Conservation (phyloP, 1,140 invertebrate genomes). For the Episyrphus balteatus region DNA sequence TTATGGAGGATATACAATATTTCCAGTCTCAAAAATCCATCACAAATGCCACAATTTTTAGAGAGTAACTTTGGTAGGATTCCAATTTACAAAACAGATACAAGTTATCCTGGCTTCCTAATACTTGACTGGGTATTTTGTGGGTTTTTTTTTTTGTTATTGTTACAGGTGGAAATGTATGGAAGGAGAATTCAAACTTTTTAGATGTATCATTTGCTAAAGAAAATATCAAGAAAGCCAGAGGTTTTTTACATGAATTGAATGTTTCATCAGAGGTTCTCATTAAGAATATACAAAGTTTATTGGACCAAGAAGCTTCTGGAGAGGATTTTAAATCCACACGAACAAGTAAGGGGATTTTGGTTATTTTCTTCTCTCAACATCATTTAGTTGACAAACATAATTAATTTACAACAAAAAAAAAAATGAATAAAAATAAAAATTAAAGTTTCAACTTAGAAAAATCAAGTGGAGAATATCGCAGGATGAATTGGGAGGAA, state of each 20-base stretch:
- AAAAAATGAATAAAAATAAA: background rate
- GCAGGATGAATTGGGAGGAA: slow-evolving; percentile 54
- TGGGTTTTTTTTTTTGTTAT: background rate
- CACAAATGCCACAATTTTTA: slow-evolving; percentile 20
- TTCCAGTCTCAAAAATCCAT: slow-evolving; percentile 14
- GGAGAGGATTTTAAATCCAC: background rate
- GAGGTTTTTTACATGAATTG: slow-evolving; percentile 18
- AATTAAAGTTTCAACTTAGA: slow-evolving; percentile 11
- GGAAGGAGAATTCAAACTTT: slow-evolving; percentile 34
- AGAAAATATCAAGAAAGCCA: slow-evolving; percentile 24
- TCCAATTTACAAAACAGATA: background rate
- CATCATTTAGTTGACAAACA: background rate
- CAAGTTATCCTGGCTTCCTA: too few relatives aligned
- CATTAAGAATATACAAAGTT: slow-evolving; percentile 15
- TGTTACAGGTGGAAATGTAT: slow-evolving; percentile 19
- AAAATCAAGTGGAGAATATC: slow-evolving; percentile 16
- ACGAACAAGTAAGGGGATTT: background rate
- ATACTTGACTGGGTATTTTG: too few relatives aligned
- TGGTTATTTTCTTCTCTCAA: background rate
- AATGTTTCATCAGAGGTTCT: slow-evolving; percentile 16
- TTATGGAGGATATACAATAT: slow-evolving; percentile 43
- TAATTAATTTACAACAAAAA: background rate
- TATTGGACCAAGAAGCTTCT: slow-evolving; percentile 38
- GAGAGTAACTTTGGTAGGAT: slow-evolving; percentile 24
- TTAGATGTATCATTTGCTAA: slow-evolving; percentile 28